Base-by-base conservation (phyloP, 2,797 vertebrate genomes). In the Trematomus bernacchii region DNA sequence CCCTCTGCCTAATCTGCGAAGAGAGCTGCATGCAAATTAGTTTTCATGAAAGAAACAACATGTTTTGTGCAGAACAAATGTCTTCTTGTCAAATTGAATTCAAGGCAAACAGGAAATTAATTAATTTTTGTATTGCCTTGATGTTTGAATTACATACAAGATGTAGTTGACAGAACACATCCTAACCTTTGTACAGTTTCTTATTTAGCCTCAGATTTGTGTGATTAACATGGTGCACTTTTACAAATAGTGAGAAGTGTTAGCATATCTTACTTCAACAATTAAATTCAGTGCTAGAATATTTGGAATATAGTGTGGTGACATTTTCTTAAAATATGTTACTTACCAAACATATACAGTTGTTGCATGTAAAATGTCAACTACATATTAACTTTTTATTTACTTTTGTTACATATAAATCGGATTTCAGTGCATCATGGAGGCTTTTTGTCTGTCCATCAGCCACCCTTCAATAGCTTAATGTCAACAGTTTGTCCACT, bases 1-100 rank as follows among this genome's bases (percentile, higher is more conserved):
- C 71, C 65, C 51, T 77, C 71, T 66, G 64, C 76, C 80, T 87
- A 67, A 69, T 73, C 75, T 68, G 54, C 51, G 77, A 47, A 70
- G 51, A 66, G 70, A 76, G 62, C 66, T 69, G 62, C 66, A 53
- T 87, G 65, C 62, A 69, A 83, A 80, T 78, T 54, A 50, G 37
- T 60, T 80, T 80, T 63, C 42, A 70, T 40, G 12, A 82, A 82
- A 85, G 54, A 67, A 52, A 33, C 48, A 76, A 72, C 43, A 61
- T 6, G 4, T n/a, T n/a, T n/a, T 37, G 16, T 61, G 43, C 40
- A 33, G 52, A 47, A 11, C 18, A 46, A 13, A 50, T 11, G 43
- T 51, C 59, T 71, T 69, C 55, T 73, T 76, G 66, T 81, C 69
- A 54, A 75, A 66, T 44, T 75, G 44, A 62, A 74, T 85, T 77